Evolutionary conservation across 1,140 invertebrate genomes (phyloP), one percentile per base, ranked within the genome.

Genomic region (Hycleus cichorii): DNA sequence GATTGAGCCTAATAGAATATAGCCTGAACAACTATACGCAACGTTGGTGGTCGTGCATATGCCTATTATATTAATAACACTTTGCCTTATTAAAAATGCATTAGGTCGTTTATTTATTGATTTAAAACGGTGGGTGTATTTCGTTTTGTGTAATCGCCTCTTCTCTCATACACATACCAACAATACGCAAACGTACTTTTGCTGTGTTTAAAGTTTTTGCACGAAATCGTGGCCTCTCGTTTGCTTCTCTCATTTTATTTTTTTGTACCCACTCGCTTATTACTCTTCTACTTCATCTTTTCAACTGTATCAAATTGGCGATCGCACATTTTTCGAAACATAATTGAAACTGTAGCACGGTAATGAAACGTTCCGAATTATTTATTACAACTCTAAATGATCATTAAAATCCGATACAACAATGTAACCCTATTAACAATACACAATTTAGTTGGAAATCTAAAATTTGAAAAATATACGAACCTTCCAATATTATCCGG

Each of bases 11-110:
- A 65, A 65, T 65, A 64, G 66, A 65, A 65, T 63, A 63, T 62
- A 59, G 57, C 57, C 50, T 53, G 60, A 55, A 57, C 61, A 60
- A 57, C 62, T 52, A 39, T 8, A 11, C 9, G 47, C 67, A 46
- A 57, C 65, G 67, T 67, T 69, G 67, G 67, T 69, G 67, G 67
- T 69, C 67, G 67, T 44, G 62, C 60, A 67, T 69, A 66, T 67
- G 58, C 64, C 67, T 69, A 69, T 69, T 69, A 67, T 67, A 69
- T 69, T 69, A 69, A 69, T 69, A 69, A 67, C 67, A 67, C 64
- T 69, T 65, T 62, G 57, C 58, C 67, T 67, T 67, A 69, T 69
- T 69, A 69, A 69, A 69, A 69, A 69, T 69, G 65, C 67, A 69
- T 69, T 69, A 69, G 63, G 64, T 67, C 59, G 64, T 63, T 63